Base-by-base conservation (phyloP, 2,888 invertebrate genomes). In the Melangyna quadrimaculata region DNA sequence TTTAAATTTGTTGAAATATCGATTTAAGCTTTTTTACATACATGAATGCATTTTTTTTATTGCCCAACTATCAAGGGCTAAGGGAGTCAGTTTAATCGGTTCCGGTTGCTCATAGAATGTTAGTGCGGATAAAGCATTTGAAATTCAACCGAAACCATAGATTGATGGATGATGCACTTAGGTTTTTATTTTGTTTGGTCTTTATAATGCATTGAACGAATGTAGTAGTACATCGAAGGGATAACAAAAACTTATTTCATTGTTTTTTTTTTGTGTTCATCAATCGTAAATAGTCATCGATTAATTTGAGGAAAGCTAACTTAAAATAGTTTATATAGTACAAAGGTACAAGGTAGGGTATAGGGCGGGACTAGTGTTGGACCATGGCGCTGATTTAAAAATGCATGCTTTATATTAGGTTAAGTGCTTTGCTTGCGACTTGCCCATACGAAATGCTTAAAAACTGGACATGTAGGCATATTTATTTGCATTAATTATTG, bases 91-190 rank as follows among this genome's bases (percentile, higher is more conserved):
- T 65, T 70, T 63, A 71, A 75, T 80, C 69, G 74, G 27, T 74
- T 67, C n/a, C n/a, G n/a, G 74, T 29, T 22, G n/a, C n/a, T n/a
- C n/a, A 3, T 6, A 14, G 37, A 12, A 40, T 53, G 12, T 40
- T 3, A 10, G 24, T 45, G 32, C 51, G 43, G 75, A 67, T 29
- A 71, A 69, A 55, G 48, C 59, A 67, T n/a, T 74, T 29, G 59
- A 57, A 8, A 6, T n/a, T n/a, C 27, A 27, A 27, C 22, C 40
- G 17, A 27, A 63, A 53, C 65, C 53, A 51, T 27, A 45, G 75
- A 72, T 71, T 84, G 84, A 84, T 84, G 75, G 53, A 84, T 84
- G 70, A 53, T 51, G 27, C 45, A 40, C 53, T 75, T 73, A 57
- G 55, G 51, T 55, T 69, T 74, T 79, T 51, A 67, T 43, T 65